Evolutionary conservation across 2,888 invertebrate genomes (phyloP).

Genomic region (Cinara cedri): DNA sequence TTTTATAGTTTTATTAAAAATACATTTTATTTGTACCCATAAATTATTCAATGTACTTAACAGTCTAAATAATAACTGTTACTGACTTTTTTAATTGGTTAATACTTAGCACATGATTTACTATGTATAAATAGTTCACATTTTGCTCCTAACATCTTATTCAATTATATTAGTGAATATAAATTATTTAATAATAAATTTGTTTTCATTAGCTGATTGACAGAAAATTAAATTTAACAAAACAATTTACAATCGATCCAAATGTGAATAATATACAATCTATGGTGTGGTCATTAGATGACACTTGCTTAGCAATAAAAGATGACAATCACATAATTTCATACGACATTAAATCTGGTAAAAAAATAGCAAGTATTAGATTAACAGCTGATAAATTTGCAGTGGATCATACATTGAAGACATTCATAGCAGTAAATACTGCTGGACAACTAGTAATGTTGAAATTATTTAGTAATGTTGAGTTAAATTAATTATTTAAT

Average conservation of each 20-base stretch:
- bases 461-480: slow-evolving; percentile 18
- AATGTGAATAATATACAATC: slow-evolving; percentile 39
- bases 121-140: too few relatives aligned
- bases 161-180: too few relatives aligned
- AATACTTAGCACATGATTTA: too few relatives aligned
- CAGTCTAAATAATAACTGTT: too few relatives aligned
- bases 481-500: background rate
- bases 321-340: slow-evolving; percentile 44
- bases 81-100: too few relatives aligned
- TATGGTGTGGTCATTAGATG: slow-evolving; percentile 37
- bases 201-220: slow-evolving; percentile 36
- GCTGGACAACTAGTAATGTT: slow-evolving; percentile 38
- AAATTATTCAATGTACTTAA: too few relatives aligned
- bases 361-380: slow-evolving; percentile 37
- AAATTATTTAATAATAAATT: slow-evolving; percentile 3
- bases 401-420: slow-evolving; percentile 12
- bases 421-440: slow-evolving; percentile 27
- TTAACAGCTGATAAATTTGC: slow-evolving; percentile 31
- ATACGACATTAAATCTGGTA: slow-evolving; percentile 19
- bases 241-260: background rate
- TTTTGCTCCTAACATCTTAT: too few relatives aligned
- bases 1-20: too few relatives aligned
- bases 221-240: background rate
- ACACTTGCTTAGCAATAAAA: slow-evolving; percentile 23
- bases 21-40: too few relatives aligned